Percentiles rank a stretch among this genome's conserved stretches.
These are phyloP conservation scores for Eleginops maclovinus DNA, from an alignment of 2,113 vertebrate genomes.

Conservation along the genomic window DNA sequence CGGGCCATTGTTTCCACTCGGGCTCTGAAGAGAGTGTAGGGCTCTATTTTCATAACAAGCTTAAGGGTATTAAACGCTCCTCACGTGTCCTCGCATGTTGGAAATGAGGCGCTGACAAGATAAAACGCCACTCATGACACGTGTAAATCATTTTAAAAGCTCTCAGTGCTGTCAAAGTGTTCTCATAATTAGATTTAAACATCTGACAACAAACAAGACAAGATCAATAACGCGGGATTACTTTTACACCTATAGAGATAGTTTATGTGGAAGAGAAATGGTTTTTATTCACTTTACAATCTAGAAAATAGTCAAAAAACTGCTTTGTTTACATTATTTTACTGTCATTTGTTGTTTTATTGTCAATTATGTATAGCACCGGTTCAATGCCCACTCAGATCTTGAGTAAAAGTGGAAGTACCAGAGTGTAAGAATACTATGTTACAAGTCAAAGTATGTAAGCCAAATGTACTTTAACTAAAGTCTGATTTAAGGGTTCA, in stretches of 20 bases:
- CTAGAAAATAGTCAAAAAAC: too few relatives aligned
- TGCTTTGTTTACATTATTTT: too few relatives aligned
- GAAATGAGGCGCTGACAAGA: conserved; percentile 36
- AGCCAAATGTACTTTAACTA: too few relatives aligned
- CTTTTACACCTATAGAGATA: not conserved
- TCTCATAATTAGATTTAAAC: conserved; percentile 26
- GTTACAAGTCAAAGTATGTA: too few relatives aligned
- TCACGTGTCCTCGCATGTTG: conserved; percentile 40
- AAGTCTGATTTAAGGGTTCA: too few relatives aligned
- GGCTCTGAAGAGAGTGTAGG: conserved; percentile 31
- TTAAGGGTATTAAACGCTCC: conserved; percentile 29
- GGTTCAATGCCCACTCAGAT: too few relatives aligned
- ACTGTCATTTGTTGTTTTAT: too few relatives aligned
- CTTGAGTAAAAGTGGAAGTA: too few relatives aligned
- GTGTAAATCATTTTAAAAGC: conserved; percentile 52
- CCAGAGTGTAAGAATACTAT: too few relatives aligned
- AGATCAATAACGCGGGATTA: conserved; percentile 27
- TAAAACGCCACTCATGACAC: conserved; percentile 40
- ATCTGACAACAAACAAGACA: conserved; percentile 30
- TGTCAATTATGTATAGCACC: too few relatives aligned
- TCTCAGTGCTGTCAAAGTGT: conserved; percentile 16
- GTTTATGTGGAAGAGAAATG: too few relatives aligned
- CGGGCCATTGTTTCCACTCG: conserved; percentile 56
- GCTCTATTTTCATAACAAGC: conserved; percentile 44
- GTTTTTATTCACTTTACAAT: too few relatives aligned